Evolutionary conservation across 1,140 invertebrate species (phyloP).

Genomic region (Caerostris extrusa): DNA sequence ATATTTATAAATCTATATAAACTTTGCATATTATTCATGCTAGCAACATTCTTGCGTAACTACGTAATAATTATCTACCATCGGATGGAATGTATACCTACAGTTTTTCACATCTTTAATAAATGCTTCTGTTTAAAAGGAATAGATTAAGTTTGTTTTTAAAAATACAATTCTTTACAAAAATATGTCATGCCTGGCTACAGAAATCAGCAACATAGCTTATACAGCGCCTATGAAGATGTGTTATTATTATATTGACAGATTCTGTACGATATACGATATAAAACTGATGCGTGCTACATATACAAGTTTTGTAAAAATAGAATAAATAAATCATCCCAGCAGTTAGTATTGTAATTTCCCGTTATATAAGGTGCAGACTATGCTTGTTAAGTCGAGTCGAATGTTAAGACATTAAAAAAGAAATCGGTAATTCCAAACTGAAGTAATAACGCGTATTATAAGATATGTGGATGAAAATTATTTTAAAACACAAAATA

Average conservation of each 20-base stretch:
- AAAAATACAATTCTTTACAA: constrained; percentile 62
- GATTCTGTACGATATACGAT: constrained; percentile 15
- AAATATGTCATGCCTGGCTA: constrained; percentile 45
- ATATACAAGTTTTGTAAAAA: neutral
- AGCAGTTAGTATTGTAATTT: neutral
- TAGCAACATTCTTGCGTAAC: constrained; percentile 20
- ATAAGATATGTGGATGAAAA: neutral
- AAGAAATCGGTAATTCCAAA: neutral
- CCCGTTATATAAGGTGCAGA: neutral
- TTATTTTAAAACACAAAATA: neutral
- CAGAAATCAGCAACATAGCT: neutral
- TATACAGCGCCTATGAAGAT: constrained; percentile 16
- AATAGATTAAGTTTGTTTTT: constrained; percentile 41
- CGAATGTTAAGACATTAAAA: neutral
- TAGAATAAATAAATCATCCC: neutral
- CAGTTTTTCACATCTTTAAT: constrained; percentile 35
- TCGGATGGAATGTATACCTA: constrained; percentile 59
- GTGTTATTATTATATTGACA: neutral
- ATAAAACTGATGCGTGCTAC: constrained; percentile 6
- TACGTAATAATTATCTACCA: constrained; percentile 28
- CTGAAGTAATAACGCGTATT: neutral
- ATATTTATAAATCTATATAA: constrained; percentile 41
- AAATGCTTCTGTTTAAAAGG: constrained; percentile 36
- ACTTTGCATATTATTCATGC: neutral
- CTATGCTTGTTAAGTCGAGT: neutral